These are phyloP conservation scores for Thomomys bottae DNA, from an alignment of 2,113 vertebrate species.

Conservation along the genomic window DNA sequence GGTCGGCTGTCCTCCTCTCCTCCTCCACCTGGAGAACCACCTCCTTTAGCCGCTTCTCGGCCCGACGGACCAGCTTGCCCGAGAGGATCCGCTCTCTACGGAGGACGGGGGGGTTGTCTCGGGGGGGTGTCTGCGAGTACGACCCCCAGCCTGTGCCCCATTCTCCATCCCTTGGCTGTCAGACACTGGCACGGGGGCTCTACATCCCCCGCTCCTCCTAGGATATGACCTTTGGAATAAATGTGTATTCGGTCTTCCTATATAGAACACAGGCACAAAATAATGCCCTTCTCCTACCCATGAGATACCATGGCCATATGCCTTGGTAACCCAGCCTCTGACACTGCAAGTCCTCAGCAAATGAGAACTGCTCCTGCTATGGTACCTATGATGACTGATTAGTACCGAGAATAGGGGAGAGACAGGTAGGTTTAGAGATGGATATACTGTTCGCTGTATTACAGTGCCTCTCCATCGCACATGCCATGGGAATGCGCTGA, in stretches of 20 bases:
- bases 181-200: too few species aligned
- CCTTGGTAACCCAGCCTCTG: background rate
- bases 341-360: background rate
- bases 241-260: background rate
- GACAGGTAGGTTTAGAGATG: too few species aligned
- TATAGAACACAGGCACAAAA: background rate
- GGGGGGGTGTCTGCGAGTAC: background rate
- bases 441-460: background rate
- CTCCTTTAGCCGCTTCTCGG: constrained; percentile 94
- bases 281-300: background rate
- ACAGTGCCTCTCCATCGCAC: background rate
- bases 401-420: background rate
- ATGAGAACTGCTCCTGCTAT: background rate
- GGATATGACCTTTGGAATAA: too few species aligned
- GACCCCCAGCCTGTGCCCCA: background rate
- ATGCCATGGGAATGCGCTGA: background rate
- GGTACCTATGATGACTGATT: background rate
- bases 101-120: background rate
- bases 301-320: too few species aligned
- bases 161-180: background rate
- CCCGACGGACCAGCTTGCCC: constrained; percentile 91
- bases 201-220: too few species aligned
- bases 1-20: constrained; percentile 92
- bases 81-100: constrained; percentile 91
- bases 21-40: constrained; percentile 94